Percentiles rank a stretch among this genome's conserved stretches.
Conservation (phyloP, 2,888 invertebrate species). For the Pomacea canaliculata region DNA sequence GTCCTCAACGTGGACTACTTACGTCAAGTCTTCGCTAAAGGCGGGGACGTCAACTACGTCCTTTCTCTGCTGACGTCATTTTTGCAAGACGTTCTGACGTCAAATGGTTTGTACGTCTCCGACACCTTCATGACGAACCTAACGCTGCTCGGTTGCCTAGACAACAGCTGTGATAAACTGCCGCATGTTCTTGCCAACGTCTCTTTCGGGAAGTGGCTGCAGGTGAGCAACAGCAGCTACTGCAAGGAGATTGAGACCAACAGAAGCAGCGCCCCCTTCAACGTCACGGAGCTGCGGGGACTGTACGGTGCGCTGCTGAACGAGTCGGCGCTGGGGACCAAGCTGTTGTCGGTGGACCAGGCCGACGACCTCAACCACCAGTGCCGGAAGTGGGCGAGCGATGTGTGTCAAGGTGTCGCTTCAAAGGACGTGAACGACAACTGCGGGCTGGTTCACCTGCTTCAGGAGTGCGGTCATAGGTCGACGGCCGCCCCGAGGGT, state of each 20-base stretch:
- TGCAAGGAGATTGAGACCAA: not conserved
- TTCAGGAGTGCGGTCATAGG: constrained; percentile 15
- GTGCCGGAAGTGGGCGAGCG: constrained; percentile 3
- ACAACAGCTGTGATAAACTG: not conserved
- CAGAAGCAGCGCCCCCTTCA: constrained; percentile 9
- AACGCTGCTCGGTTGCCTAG: constrained; percentile 24
- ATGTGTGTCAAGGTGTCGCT: not conserved
- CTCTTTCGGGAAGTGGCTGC: constrained; percentile 31
- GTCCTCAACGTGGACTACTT: constrained; percentile 32
- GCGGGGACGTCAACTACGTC: constrained; percentile 20
- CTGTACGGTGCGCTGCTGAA: constrained; percentile 27
- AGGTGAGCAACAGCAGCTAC: not conserved
- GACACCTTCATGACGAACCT: constrained; percentile 19
- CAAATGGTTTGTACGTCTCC: constrained; percentile 1
- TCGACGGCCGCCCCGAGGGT: constrained; percentile 3
- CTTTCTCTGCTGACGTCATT: not conserved
- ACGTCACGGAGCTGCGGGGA: constrained; percentile 12
- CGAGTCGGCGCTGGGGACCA: constrained; percentile 25
- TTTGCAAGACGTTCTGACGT: not conserved
- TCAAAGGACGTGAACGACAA: not conserved
- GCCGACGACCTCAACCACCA: not conserved
- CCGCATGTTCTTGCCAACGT: constrained; percentile 6
- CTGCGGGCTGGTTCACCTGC: constrained; percentile 29
- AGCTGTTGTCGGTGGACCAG: constrained; percentile 7
- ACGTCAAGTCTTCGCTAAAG: constrained; percentile 18